A percentile compares a stretch with the other conserved stretches of the same genome.
phyloP scores from a whole-genome alignment of 2,113 vertebrate species.

The Anas platyrhynchos region DNA sequence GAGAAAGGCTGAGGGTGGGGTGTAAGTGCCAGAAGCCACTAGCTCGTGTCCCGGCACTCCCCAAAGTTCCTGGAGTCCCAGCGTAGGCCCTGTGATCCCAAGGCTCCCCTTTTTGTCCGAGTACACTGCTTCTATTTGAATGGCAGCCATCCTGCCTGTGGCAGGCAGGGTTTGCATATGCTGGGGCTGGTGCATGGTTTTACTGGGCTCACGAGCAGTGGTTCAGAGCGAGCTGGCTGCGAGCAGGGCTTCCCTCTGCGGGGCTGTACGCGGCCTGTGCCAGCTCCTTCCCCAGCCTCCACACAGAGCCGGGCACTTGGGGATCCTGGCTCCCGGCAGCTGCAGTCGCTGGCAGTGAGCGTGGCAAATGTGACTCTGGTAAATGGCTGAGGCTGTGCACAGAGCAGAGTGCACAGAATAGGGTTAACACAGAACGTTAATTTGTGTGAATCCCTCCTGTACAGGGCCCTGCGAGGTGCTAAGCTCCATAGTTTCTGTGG shows the following conservation, averaged over 20 bases:
- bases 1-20: background rate
- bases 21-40: background rate
- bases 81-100: background rate
- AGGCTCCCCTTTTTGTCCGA: background rate
- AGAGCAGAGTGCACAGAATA: background rate
- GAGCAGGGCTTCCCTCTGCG: background rate
- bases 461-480: background rate
- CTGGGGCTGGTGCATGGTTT: background rate
- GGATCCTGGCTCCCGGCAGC: background rate
- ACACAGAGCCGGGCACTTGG: background rate
- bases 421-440: background rate
- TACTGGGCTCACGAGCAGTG: fast-evolving
- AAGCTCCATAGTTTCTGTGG: background rate
- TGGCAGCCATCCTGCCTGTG: background rate
- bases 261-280: background rate
- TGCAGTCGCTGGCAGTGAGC: background rate
- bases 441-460: background rate
- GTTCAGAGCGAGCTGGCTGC: background rate
- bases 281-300: background rate
- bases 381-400: background rate
- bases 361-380: background rate
- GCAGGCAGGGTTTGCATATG: background rate
- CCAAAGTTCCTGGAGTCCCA: background rate
- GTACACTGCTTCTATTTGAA: background rate
- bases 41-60: background rate